phyloP scores from a whole-genome alignment of 2,113 vertebrate species.

The Falco punctatus region DNA sequence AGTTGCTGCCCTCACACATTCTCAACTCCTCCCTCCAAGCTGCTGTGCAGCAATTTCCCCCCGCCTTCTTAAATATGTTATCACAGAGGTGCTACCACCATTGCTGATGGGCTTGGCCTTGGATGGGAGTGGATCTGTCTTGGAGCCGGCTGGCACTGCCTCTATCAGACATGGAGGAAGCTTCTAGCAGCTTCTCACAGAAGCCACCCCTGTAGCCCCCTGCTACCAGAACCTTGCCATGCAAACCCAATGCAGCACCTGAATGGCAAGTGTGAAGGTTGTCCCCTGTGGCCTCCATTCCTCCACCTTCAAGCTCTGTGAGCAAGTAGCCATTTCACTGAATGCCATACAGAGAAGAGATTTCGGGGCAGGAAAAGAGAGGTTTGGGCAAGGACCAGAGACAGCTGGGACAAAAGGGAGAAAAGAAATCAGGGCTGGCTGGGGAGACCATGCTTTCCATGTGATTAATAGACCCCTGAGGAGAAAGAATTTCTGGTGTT shows the following conservation, averaged over 20 bases:
- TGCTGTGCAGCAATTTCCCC: too few relatives aligned
- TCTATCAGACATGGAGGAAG: too few relatives aligned
- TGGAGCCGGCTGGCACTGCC: background rate
- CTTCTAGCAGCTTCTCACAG: too few relatives aligned
- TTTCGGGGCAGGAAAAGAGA: background rate
- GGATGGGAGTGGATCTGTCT: background rate
- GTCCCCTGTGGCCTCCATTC: background rate
- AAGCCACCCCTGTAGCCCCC: background rate
- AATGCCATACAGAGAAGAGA: background rate
- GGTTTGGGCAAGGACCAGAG: background rate
- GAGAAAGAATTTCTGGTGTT: conserved; percentile 6
- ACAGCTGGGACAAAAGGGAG: background rate
- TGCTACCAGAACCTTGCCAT: background rate
- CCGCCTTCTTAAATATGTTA: too few relatives aligned
- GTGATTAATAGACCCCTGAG: background rate
- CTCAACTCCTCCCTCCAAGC: too few relatives aligned
- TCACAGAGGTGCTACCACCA: too few relatives aligned
- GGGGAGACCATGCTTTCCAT: background rate
- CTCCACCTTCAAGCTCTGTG: background rate
- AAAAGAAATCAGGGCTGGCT: background rate
- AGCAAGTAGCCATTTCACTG: background rate
- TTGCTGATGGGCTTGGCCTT: too few relatives aligned
- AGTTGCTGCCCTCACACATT: too few relatives aligned
- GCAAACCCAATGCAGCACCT: background rate
- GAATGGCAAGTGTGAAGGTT: background rate